Evolutionary conservation across 2,888 invertebrate species (phyloP).

Genomic region (Oscheius sp.): DNA sequence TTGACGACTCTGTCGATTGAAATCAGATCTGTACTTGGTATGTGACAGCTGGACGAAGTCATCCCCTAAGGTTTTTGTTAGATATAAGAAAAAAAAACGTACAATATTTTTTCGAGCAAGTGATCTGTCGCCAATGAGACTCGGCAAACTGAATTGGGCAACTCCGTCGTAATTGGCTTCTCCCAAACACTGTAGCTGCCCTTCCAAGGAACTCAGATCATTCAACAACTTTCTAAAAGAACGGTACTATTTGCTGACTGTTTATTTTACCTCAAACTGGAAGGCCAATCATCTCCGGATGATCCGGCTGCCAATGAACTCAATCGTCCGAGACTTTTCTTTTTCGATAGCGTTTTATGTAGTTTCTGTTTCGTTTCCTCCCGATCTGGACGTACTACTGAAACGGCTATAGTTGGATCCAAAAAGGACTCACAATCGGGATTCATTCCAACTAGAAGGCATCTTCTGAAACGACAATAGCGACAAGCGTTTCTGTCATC

Average conservation of each 20-base stretch:
- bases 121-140: slow-evolving; percentile 63
- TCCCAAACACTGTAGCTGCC: slow-evolving; percentile 42
- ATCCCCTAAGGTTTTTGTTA: not conserved
- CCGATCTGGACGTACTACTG: slow-evolving; percentile 69
- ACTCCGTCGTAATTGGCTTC: slow-evolving; percentile 52
- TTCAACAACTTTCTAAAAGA: slow-evolving; percentile 53
- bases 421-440: slow-evolving; percentile 59
- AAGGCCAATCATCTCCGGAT: slow-evolving; percentile 44
- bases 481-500: slow-evolving; percentile 68
- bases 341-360: slow-evolving; percentile 15
- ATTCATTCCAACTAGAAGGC: slow-evolving; percentile 69
- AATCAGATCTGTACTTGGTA: slow-evolving; percentile 38
- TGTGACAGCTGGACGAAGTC: not conserved
- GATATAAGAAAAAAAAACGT: not conserved
- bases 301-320: slow-evolving; percentile 28
- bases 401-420: slow-evolving; percentile 7
- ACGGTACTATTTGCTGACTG: not conserved
- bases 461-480: slow-evolving; percentile 68
- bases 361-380: slow-evolving; percentile 44
- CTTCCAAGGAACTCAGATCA: slow-evolving; percentile 52
- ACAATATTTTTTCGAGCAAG: slow-evolving; percentile 46
- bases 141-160: slow-evolving; percentile 60
- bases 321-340: slow-evolving; percentile 18
- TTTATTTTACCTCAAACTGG: slow-evolving; percentile 41
- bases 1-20: slow-evolving; percentile 61